Percentiles rank a stretch among this genome's conserved stretches.
Evolutionary conservation across 1,140 invertebrate species (phyloP).

Genomic region (Heliconius melpomene): DNA sequence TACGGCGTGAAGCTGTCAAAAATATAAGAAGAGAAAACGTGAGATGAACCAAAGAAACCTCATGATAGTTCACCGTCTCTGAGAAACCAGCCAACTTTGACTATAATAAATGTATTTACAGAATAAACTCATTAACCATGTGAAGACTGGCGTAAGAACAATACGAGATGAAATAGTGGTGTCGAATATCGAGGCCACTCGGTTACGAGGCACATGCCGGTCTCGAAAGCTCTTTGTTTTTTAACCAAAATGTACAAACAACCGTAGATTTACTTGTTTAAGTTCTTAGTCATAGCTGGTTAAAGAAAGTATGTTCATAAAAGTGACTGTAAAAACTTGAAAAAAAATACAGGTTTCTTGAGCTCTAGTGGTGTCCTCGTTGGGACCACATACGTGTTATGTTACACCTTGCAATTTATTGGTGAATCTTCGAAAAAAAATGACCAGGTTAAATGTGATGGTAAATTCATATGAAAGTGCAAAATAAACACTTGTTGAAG

Average conservation of each 20-base stretch:
- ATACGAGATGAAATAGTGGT: constrained; percentile 37
- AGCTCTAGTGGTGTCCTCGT: background rate
- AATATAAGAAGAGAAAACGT: background rate
- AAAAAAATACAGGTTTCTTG: background rate
- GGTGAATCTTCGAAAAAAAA: constrained; percentile 1
- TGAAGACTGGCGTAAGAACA: constrained; percentile 22
- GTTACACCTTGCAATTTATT: background rate
- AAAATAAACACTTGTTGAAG: background rate
- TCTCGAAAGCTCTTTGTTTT: constrained; percentile 37
- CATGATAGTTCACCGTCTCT: background rate
- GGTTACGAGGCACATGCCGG: constrained; percentile 45
- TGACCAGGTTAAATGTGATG: background rate
- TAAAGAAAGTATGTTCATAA: constrained; percentile 12
- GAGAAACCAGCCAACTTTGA: background rate
- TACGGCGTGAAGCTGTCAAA: background rate
- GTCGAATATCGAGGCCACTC: constrained; percentile 42
- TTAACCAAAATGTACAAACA: constrained; percentile 21
- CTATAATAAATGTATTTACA: constrained; percentile 18
- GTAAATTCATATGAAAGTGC: background rate
- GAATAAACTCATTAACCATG: constrained; percentile 27
- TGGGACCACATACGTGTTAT: background rate
- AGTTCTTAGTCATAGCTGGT: constrained; percentile 12
- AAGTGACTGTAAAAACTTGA: background rate
- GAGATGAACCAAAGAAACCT: background rate
- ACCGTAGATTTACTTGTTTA: constrained; percentile 23